Percentiles rank a stretch among this genome's conserved stretches.
Conservation (phyloP, 2,888 invertebrate genomes). For the Agrotis ipsilon region DNA sequence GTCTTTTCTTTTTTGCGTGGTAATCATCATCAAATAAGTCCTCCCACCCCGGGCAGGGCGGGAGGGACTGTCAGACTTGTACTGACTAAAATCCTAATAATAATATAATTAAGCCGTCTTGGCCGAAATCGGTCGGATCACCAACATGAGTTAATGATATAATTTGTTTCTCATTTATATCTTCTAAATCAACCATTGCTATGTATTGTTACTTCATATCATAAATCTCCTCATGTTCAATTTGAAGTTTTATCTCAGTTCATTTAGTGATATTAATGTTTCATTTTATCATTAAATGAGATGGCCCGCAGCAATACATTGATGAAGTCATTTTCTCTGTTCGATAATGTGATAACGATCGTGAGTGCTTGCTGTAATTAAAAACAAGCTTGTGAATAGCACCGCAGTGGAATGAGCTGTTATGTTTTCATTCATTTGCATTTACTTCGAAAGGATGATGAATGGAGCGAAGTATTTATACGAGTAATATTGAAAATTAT, state of each 20-base stretch:
- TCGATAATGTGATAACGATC: constrained; percentile 47
- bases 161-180: not conserved
- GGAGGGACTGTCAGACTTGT: too few relatives aligned
- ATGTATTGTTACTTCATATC: not conserved
- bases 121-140: too few relatives aligned
- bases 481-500: not conserved
- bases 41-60: too few relatives aligned
- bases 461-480: not conserved
- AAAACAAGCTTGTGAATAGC: constrained; percentile 46
- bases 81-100: too few relatives aligned
- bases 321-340: constrained; percentile 46
- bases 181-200: not conserved
- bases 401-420: constrained; percentile 12
- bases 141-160: not conserved
- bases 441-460: constrained; percentile 28
- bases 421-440: constrained; percentile 31
- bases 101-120: too few relatives aligned
- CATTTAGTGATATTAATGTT: constrained; percentile 35
- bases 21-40: too few relatives aligned
- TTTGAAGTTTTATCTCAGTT: constrained; percentile 2
- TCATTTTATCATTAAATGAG: constrained; percentile 42
- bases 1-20: too few relatives aligned
- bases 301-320: constrained; percentile 36
- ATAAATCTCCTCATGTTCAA: constrained; percentile 7
- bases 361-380: constrained; percentile 37